Base-by-base conservation (phyloP, 2,113 vertebrate genomes). In the Nothocercus julius region DNA sequence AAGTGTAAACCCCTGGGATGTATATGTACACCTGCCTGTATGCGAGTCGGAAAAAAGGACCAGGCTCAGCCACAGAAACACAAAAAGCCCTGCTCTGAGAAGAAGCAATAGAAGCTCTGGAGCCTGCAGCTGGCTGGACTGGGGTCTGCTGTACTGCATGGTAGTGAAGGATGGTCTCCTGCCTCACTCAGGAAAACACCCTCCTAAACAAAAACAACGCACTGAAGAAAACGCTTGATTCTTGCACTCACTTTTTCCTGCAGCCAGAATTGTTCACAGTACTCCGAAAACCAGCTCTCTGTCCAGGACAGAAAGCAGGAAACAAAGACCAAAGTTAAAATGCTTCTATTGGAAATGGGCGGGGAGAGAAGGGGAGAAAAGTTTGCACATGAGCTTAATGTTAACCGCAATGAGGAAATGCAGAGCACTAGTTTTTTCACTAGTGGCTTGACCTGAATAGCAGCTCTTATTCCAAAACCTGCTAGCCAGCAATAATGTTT, bases 301-400 rank as follows among this genome's bases (percentile, higher is more conserved):
- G 1, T 61, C 59, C 12, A 14, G 6, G 11, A 58, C 11, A 89
- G 18, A 87, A 84, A 78, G 32, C 2, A 42, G n/a, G 38, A 88
- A 73, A 76, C 22, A 76, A 75, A 75, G 14, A 3, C 64, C 28
- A 83, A 83, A 24, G 24, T 56, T 27, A 42, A 40, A 89, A 83
- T 27, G 45, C 3, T 19, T 67, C 47, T 9, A 9, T 27, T 11
- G 13, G 6, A 74, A 47, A 44, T 20, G 14, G 24, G 9, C 13
- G 28, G 32, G 66, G 16, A 25, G 32, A 53, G 8, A 13, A 51
- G 9, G 30, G 17, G 4, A 61, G 42, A 10, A 49, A 18, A 30
- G 3, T 9, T 4, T 70, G 34, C 9, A 12, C 18, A 19, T 0
- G 0, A 12, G 14, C 68, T 80, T 53, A 28, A 11, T 1, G 1